Evolutionary conservation across 2,888 invertebrate genomes (phyloP).

Genomic region (Idaea dimidiata): DNA sequence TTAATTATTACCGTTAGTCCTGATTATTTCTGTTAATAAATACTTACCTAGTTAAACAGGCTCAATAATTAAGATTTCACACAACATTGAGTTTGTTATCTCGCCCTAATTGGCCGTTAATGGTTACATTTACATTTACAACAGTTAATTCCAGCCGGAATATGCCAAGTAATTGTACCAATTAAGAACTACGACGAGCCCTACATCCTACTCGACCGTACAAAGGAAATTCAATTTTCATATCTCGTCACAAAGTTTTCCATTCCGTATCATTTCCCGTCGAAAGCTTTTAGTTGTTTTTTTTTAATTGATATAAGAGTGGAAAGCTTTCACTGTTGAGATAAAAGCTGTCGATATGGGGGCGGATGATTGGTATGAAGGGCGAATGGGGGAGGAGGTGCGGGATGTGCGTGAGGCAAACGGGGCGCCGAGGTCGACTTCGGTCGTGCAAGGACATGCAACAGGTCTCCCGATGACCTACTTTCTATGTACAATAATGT

Average conservation of each 20-base stretch:
- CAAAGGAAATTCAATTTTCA: slow-evolving; percentile 52
- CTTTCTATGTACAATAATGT: slow-evolving; percentile 52
- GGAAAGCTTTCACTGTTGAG: slow-evolving; percentile 1
- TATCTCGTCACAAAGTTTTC: slow-evolving; percentile 45
- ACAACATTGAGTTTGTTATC: not conserved
- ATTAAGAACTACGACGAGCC: slow-evolving; percentile 40
- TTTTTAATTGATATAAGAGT: slow-evolving; percentile 11
- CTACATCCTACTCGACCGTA: slow-evolving; percentile 35
- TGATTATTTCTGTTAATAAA: not conserved
- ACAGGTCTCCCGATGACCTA: slow-evolving; percentile 64
- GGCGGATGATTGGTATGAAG: slow-evolving; percentile 15
- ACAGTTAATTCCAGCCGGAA: slow-evolving; percentile 5
- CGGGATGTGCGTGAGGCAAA: slow-evolving; percentile 10
- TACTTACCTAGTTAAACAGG: not conserved
- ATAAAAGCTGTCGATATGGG: slow-evolving; percentile 16
- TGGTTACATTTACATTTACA: not conserved
- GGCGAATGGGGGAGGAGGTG: slow-evolving; percentile 10
- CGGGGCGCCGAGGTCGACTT: slow-evolving; percentile 24
- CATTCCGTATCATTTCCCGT: slow-evolving; percentile 16
- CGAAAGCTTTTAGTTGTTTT: slow-evolving; percentile 6
- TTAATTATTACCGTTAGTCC: not conserved
- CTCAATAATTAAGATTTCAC: not conserved
- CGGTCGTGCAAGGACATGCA: slow-evolving; percentile 48
- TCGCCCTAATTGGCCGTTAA: not conserved
- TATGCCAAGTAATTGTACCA: slow-evolving; percentile 23